Evolutionary conservation across 2,888 invertebrate species (phyloP), one percentile per base, ranked within the genome.

Genomic region (Mythimna impura): DNA sequence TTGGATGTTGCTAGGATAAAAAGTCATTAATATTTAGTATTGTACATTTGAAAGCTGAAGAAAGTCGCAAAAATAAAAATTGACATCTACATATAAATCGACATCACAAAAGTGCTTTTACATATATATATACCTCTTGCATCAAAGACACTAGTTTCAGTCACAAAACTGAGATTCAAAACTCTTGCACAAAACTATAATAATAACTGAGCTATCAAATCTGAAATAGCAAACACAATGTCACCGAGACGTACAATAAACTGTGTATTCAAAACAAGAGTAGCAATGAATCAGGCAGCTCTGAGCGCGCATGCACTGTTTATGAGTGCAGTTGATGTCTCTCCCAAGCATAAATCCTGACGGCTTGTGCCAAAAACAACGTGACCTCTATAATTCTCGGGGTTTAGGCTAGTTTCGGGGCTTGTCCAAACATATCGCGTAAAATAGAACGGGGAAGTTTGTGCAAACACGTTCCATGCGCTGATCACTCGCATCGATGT

Each of bases 281-380:
- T 84, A 84, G 87, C 87, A 86, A 92, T 94, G 90, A 92, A 93
- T 93, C 92, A 93, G 88, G 88, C 84, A 87, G 84, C 86, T 86
- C 86, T 86, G 88, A 89, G 88, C 89, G 89, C 89, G 89, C 90
- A 89, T 91, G 91, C 91, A 90, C 92, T 91, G 93, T 95, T 94
- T 94, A 95, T 94, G 94, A 94, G 94, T 93, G 93, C 92, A 93
- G 90, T 93, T 94, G 94, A 94, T 94, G 92, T 91, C 91, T 88
- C 87, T 84, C 88, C 86, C 87, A 87, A 85, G 90, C 92, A 94
- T 95, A 95, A 95, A 95, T 95, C 92, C 88, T 89, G 85, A 87
- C 90, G 91, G 89, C 89, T 87, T 86, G 90, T 92, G 92, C 93
- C 92, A 92, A 93, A 93, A 94, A 93, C 92, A 92, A 91, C 90